Evolutionary conservation across 2,113 vertebrate genomes (phyloP), one percentile per base, ranked within the genome.

Genomic region (Microcebus griseorufus): DNA sequence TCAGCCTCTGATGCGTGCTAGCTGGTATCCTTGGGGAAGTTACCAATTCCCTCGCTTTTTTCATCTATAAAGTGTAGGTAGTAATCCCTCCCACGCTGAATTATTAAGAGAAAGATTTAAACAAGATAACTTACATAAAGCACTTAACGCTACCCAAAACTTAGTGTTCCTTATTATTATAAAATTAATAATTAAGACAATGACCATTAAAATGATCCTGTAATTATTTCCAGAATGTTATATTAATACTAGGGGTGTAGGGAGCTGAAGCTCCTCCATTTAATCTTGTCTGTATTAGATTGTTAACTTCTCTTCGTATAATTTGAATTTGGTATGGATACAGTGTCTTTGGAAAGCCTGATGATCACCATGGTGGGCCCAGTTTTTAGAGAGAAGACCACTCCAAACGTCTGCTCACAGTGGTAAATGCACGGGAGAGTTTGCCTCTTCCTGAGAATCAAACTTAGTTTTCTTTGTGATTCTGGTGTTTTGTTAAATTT

Each of bases 151-250:
- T 34, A 29, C 58, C 23, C 13, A 67, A 88, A 78, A 88, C 25
- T 88, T 84, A 85, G 53, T 55, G 12, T 70, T 70, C 53, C 18
- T 84, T 84, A 32, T n/a, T n/a, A n/a, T 45, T 85, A 51, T 78
- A 85, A 84, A 88, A 85, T 82, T 22, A 88, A n/a, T 85, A 76
- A 45, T 45, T 64, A 75, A 93, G 65, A 75, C 51, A 81, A 10
- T 70, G 62, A 34, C 14, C 82, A 34, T 27, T 48, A 58, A 65
- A 78, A 32, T 58, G 39, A 37, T 84, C 32, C 20, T 80, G 12
- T 70, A 67, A 75, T 92, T 83, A 45, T 82, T 91, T 92, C 14
- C 16, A 89, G 67, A 92, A 62, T 94, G 69, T 55, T 62, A 89
- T 51, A 12, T 45, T 64, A 75, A 87, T 58, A 12, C 60, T 51